Percentiles rank a stretch among this genome's conserved stretches.
Evolutionary conservation across 2,888 invertebrate genomes (phyloP).

Genomic region (Pseudoips prasinana): DNA sequence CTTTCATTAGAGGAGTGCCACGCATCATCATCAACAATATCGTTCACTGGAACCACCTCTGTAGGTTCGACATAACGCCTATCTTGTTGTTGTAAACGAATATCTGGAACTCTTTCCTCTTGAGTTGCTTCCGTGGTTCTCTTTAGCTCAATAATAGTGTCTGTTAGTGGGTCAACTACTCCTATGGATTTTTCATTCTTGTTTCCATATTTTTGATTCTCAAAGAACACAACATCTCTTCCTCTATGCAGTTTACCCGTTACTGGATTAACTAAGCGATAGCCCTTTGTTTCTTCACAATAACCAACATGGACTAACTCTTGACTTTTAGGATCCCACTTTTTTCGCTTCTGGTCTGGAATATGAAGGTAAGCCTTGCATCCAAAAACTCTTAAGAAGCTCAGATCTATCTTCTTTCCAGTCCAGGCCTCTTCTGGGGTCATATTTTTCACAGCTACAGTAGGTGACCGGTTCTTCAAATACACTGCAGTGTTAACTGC

Average conservation of each 20-base stretch:
- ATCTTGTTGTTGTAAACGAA: no score
- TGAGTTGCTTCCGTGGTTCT: no score
- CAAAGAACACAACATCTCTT: neutral
- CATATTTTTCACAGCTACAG: neutral
- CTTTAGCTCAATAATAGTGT: no score
- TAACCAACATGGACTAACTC: neutral
- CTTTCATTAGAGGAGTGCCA: no score
- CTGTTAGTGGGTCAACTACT: no score
- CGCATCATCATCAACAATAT: no score
- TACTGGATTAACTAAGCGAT: neutral
- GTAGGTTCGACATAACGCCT: no score
- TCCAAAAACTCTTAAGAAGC: neutral
- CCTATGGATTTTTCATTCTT: no score
- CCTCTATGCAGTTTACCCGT: neutral
- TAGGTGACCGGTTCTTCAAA: neutral
- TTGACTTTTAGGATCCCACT: neutral
- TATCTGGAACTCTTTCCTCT: no score
- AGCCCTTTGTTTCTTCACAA: neutral
- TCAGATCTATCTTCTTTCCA: neutral
- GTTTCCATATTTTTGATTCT: neutral
- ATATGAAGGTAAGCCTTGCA: neutral
- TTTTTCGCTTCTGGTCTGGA: neutral
- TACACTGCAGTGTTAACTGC: neutral
- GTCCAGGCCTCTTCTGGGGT: neutral
- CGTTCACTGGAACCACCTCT: no score